Evolutionary conservation across 1,140 invertebrate species (phyloP).

Genomic region (Calycopis cecrops): DNA sequence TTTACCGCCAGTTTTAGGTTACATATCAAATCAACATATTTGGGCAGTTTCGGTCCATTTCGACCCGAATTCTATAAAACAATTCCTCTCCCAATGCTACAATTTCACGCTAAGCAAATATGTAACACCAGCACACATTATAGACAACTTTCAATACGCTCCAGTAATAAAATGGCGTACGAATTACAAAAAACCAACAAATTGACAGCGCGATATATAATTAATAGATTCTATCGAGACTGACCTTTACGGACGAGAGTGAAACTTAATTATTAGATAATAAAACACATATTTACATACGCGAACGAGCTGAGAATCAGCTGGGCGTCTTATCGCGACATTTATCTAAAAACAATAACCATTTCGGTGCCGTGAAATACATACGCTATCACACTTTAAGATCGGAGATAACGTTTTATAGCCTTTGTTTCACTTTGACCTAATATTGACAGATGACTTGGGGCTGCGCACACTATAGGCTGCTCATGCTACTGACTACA

Average conservation of each 20-base stretch:
- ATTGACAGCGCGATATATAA: constrained; percentile 3
- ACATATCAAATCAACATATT: no score
- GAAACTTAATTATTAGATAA: constrained; percentile 44
- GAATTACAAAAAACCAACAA: constrained; percentile 19
- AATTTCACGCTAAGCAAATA: not conserved
- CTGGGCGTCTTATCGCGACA: constrained; percentile 35
- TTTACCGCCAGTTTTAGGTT: no score
- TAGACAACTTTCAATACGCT: constrained; percentile 24
- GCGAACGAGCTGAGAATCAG: constrained; percentile 25
- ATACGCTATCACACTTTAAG: constrained; percentile 32
- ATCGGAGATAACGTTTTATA: constrained; percentile 38
- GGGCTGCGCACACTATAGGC: not conserved
- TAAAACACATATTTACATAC: constrained; percentile 55
- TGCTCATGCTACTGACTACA: not conserved
- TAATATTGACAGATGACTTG: constrained; percentile 11
- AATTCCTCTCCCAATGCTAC: no score
- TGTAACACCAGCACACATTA: constrained; percentile 8
- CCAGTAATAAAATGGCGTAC: no score
- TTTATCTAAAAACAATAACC: constrained; percentile 52
- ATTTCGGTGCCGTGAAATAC: constrained; percentile 44
- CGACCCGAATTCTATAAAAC: no score
- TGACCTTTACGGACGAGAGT: constrained; percentile 36
- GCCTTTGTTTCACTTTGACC: constrained; percentile 23
- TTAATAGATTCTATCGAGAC: constrained; percentile 17
- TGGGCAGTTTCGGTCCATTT: no score